Evolutionary conservation across 2,797 vertebrate genomes (phyloP).

Genomic region (Cyclura pinguis): DNA sequence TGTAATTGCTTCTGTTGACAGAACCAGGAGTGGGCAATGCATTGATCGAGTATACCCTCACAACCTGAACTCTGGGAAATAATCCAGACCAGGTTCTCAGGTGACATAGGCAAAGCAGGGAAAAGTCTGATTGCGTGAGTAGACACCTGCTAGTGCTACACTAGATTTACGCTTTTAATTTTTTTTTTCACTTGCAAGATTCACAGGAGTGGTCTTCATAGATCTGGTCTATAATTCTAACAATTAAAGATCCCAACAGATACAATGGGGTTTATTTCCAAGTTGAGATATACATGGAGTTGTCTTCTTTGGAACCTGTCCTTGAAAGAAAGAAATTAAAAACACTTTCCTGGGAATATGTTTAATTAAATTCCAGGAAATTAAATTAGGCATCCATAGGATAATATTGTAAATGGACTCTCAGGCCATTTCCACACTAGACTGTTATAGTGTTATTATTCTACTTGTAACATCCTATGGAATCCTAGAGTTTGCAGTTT

Average conservation of each 20-base stretch:
- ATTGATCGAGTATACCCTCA: background rate
- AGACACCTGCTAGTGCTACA: background rate
- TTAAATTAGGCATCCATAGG: background rate
- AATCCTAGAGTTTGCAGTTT: too few species aligned
- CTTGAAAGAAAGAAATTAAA: too few species aligned
- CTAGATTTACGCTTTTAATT: background rate
- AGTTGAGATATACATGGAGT: background rate
- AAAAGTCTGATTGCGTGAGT: background rate
- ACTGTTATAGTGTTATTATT: too few species aligned
- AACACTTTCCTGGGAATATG: background rate
- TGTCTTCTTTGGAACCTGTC: background rate
- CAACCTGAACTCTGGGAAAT: background rate
- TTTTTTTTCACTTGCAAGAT: background rate
- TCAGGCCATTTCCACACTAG: too few species aligned
- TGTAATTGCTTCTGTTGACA: background rate
- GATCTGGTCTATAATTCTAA: background rate
- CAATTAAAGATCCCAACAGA: background rate
- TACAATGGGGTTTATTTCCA: background rate
- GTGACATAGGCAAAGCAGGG: background rate
- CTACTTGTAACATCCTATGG: too few species aligned
- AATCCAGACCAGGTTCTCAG: background rate
- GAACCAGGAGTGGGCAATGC: background rate
- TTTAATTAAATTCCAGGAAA: background rate
- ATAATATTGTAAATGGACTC: background rate
- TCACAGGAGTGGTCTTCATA: background rate